phyloP scores from a whole-genome alignment of 2,113 vertebrate species.

The Leucoraja erinaceus region DNA sequence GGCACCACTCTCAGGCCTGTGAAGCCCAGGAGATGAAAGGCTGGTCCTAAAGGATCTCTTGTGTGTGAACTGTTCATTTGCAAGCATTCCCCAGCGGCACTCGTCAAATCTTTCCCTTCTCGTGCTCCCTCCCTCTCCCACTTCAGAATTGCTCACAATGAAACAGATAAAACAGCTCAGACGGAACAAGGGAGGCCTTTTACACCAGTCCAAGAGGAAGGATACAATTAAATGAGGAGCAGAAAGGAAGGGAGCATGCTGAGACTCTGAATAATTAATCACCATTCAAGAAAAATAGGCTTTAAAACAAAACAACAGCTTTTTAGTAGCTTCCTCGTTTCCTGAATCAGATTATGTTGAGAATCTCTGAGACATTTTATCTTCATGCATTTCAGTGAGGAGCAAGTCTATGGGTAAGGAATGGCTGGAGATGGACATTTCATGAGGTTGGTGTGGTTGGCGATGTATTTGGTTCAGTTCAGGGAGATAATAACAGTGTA shows the following conservation, averaged over 20 bases:
- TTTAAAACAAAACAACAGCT: neutral
- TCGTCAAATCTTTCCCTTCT: neutral
- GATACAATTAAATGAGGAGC: slow-evolving; percentile 22
- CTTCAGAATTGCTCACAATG: neutral
- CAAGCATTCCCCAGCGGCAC: neutral
- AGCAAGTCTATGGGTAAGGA: neutral
- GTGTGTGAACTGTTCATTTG: neutral
- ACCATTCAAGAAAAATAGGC: neutral
- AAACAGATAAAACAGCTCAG: slow-evolving; percentile 16
- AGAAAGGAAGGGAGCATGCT: slow-evolving; percentile 2
- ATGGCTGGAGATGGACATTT: neutral
- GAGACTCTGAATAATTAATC: slow-evolving; percentile 8
- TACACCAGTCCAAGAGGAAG: slow-evolving; percentile 11
- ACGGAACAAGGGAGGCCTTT: slow-evolving; percentile 19
- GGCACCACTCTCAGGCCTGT: too few species aligned
- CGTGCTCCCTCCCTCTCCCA: neutral
- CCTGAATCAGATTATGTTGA: neutral
- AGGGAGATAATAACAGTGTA: neutral
- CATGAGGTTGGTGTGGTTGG: neutral
- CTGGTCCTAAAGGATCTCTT: neutral
- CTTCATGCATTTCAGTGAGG: neutral
- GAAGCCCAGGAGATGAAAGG: neutral
- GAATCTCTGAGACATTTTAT: neutral
- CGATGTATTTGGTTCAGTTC: neutral
- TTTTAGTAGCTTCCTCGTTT: neutral